Percentiles rank a stretch among this genome's conserved stretches.
These are phyloP conservation scores for Microvelia longipes DNA, from an alignment of 1,140 invertebrate genomes.

Conservation along the genomic window DNA sequence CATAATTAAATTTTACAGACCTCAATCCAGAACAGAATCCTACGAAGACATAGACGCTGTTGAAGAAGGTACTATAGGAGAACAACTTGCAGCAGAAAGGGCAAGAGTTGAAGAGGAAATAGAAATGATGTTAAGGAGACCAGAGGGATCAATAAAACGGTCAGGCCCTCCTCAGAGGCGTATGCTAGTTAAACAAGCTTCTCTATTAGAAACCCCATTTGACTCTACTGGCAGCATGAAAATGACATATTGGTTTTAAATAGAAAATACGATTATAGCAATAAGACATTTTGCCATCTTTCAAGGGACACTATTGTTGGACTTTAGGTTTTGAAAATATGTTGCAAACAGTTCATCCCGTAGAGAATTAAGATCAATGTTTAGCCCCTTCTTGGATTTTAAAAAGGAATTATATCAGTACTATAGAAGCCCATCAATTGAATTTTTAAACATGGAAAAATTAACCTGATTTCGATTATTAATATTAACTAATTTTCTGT, in stretches of 20 bases:
- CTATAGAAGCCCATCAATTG: no score
- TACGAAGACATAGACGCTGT: slow-evolving; percentile 30
- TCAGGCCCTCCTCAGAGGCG: not conserved
- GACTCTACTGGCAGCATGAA: slow-evolving; percentile 24
- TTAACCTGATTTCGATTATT: no score
- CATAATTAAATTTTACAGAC: not conserved
- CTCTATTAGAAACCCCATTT: slow-evolving; percentile 24
- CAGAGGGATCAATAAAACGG: not conserved
- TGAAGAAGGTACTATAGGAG: slow-evolving; percentile 11
- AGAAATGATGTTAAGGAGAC: slow-evolving; percentile 1
- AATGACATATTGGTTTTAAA: slow-evolving; percentile 27
- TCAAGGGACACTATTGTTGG: no score
- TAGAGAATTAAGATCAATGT: no score
- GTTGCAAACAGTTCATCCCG: no score
- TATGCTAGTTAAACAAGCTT: slow-evolving; percentile 20
- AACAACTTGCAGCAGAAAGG: slow-evolving; percentile 3
- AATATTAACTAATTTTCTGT: no score
- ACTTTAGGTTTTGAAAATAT: no score
- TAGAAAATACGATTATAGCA: no score
- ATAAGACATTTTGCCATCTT: no score
- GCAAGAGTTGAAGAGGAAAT: slow-evolving; percentile 4
- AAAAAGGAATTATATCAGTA: no score
- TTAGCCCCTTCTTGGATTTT: no score
- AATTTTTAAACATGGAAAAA: no score
- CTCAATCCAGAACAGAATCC: slow-evolving; percentile 21